Evolutionary conservation across 2,797 vertebrate species (phyloP).

Genomic region (Hirundo rustica): DNA sequence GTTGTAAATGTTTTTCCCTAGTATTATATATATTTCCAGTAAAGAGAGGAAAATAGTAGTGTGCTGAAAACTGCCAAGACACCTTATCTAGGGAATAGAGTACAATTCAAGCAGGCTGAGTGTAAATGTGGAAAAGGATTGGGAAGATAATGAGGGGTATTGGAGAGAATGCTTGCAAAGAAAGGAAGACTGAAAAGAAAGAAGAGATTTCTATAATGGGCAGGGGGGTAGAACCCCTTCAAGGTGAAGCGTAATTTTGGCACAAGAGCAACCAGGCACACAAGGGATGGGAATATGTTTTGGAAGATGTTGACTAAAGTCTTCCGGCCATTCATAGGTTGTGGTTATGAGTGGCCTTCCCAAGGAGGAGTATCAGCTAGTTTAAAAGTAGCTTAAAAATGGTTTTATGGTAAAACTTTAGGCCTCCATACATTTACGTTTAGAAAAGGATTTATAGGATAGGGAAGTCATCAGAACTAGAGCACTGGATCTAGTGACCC

Average conservation of each 20-base stretch:
- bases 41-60: background rate
- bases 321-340: background rate
- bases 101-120: background rate
- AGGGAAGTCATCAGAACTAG: background rate
- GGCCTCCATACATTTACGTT: background rate
- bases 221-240: background rate
- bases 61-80: background rate
- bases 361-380: background rate
- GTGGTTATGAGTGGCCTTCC: background rate
- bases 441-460: background rate
- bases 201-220: background rate
- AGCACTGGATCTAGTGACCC: background rate
- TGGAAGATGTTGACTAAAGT: background rate
- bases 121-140: background rate
- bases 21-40: background rate
- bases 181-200: background rate
- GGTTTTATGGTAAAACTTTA: background rate
- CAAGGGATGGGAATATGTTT: background rate
- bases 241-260: background rate
- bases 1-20: background rate
- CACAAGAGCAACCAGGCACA: background rate
- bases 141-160: background rate
- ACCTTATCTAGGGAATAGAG: background rate
- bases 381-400: background rate
- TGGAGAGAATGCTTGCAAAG: background rate